Base-by-base conservation (phyloP, 2,888 invertebrate genomes). In the Stenurella melanura region DNA sequence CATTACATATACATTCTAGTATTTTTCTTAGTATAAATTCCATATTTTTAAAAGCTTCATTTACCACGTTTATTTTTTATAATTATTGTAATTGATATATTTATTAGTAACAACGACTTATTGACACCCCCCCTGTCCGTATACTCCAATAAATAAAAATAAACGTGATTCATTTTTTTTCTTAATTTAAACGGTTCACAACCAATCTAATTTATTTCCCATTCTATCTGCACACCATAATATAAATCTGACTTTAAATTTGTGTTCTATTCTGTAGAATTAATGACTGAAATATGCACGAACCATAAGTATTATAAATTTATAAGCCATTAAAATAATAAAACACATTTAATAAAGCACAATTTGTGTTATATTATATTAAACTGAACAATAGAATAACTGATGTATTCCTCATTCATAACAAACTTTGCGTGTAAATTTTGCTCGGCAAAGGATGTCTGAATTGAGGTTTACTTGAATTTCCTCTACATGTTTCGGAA, bases 351-450 rank as follows among this genome's bases (percentile, higher is more conserved):
- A 34, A n/a, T 63, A 63, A 63, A 63, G 50, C 50, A 63, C 61
- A 63, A 63, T 63, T 50, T 50, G 50, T n/a, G 50, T 15, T 50
- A 50, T 63, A 63, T 63, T 17, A 17, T 17, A 63, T 30, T 34
- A 17, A 63, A n/a, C 34, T 1, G n/a, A 63, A 63, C 61, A 63
- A 63, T 63, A 34, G 61, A 63, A 63, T 63, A 63, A 34, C 61
- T 34, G 61, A 63, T 63, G 61, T 63, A 34, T 63, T 63, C 34
- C 61, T 63, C 34, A 30, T 63, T 30, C 61, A 63, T 34, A 63
- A 63, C 34, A 17, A 63, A 63, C 17, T 63, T 34, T 34, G 34
- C 61, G 61, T 63, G 34, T 63, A 63, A 63, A 63, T 21, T 60
- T 60, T 26, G 30, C 26, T 60, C 30, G 26, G 61, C 34, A 63